Percentiles rank a stretch among this genome's conserved stretches.
These are phyloP conservation scores for Aporophyla lueneburgensis DNA, from an alignment of 2,888 invertebrate species.

Conservation along the genomic window DNA sequence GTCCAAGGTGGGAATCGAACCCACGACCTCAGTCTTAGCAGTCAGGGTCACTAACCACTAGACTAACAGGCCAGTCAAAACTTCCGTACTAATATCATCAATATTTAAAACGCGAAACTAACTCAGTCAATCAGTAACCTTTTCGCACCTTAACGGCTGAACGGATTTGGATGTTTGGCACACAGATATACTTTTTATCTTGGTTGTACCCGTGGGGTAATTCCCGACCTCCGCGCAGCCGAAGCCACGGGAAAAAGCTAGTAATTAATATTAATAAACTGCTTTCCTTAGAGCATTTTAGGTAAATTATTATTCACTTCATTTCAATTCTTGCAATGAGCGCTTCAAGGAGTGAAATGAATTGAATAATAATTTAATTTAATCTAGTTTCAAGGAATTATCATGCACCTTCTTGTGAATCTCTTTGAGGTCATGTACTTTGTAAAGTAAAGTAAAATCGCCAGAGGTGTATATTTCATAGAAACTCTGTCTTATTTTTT, in stretches of 20 bases:
- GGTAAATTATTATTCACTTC: no score
- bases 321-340: no score
- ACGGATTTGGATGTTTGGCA: not conserved
- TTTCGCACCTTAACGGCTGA: not conserved
- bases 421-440: slow-evolving; percentile 19
- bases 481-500: slow-evolving; percentile 18
- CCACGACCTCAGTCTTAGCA: no score
- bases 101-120: not conserved
- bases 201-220: not conserved
- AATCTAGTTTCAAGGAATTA: slow-evolving; percentile 11
- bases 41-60: no score
- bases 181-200: not conserved
- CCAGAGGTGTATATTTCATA: slow-evolving; percentile 4
- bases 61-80: no score
- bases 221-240: not conserved
- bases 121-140: not conserved
- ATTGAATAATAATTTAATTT: slow-evolving; percentile 8
- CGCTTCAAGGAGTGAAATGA: slow-evolving; percentile 11
- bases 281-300: not conserved
- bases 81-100: no score
- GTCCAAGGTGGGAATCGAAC: no score
- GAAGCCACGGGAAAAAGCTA: not conserved
- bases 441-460: slow-evolving; percentile 1
- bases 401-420: slow-evolving; percentile 7
- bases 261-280: not conserved